Evolutionary conservation across 2,888 invertebrate genomes (phyloP).

Genomic region (Zaprionus obscuricornis): DNA sequence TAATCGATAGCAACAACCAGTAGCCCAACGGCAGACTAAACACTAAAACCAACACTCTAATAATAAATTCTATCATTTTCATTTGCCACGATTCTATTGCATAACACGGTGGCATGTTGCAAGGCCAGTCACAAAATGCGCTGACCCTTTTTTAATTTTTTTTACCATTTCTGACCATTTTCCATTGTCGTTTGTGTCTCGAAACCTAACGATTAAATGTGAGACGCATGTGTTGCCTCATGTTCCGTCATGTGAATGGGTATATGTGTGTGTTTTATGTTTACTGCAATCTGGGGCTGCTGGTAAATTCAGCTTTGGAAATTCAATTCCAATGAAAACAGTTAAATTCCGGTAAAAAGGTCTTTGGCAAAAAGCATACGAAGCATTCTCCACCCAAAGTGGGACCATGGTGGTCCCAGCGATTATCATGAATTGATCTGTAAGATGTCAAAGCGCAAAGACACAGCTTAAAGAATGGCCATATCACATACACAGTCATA

Average conservation of each 20-base stretch:
- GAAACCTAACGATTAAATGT: conserved; percentile 79
- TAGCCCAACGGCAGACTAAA: conserved; percentile 47
- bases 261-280: too few species aligned
- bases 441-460: conserved; percentile 80
- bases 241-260: too few species aligned
- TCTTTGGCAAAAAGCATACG: conserved; percentile 58
- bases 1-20: conserved; percentile 69
- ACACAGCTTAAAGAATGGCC: conserved; percentile 65
- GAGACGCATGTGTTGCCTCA: conserved; percentile 43
- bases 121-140: conserved; percentile 47
- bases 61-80: conserved; percentile 68
- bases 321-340: conserved; percentile 77
- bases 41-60: conserved; percentile 29
- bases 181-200: conserved; percentile 58
- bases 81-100: conserved; percentile 48
- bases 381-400: conserved; percentile 66
- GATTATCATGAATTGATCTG: conserved; percentile 82
- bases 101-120: conserved; percentile 69
- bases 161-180: conserved; percentile 16
- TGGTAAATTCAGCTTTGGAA: conserved; percentile 49
- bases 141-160: conserved; percentile 49
- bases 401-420: conserved; percentile 78
- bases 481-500: conserved; percentile 43
- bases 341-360: conserved; percentile 77
- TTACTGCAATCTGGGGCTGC: conserved; percentile 12